Evolutionary conservation across 2,888 invertebrate genomes (phyloP), one percentile per base, ranked within the genome.

Genomic region (Drosophila siamana): DNA sequence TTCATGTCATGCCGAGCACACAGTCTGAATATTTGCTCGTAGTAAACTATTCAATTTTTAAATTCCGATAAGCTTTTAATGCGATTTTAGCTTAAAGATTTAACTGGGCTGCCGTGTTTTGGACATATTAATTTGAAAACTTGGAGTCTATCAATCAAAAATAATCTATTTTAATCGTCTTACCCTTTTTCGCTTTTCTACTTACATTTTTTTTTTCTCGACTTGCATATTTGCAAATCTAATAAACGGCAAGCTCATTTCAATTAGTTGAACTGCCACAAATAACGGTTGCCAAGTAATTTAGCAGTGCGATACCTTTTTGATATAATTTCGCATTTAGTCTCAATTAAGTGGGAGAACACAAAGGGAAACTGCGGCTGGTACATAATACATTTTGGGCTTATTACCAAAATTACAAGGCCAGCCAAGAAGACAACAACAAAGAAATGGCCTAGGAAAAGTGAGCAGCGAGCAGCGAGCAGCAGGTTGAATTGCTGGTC

Each of bases 291-390:
- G 61, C 30, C 40, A 65, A 62, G 33, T 59, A 40, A 61, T 62
- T 78, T 68, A 55, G 63, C n/a, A 33, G 24, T 38, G 9, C 52
- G 50, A 55, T 67, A 51, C 67, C 67, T 72, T 60, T 67, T 56
- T 52, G 38, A 38, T 52, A 61, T 38, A 61, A 73, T 61, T 55
- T 69, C 47, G 15, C 36, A 57, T 46, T 66, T 61, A 46, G 66
- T 76, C 85, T 79, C 79, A 87, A 87, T 86, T 86, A 78, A 74
- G 62, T 68, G 28, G 9, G 38, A 56, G 38, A 56, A 46, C 16
- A 64, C 62, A 68, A 66, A 79, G 43, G 61, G 40, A n/a, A 47
- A 63, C 41, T 15, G 5, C 33, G 1, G 30, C 69, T 69, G 68
- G 51, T 51, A 57, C 48, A 44, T 54, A 70, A 74, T 69, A 71